Percentiles rank a stretch among this genome's conserved stretches.
Conservation (phyloP, 2,888 invertebrate species). For the Smittia aterrima region DNA sequence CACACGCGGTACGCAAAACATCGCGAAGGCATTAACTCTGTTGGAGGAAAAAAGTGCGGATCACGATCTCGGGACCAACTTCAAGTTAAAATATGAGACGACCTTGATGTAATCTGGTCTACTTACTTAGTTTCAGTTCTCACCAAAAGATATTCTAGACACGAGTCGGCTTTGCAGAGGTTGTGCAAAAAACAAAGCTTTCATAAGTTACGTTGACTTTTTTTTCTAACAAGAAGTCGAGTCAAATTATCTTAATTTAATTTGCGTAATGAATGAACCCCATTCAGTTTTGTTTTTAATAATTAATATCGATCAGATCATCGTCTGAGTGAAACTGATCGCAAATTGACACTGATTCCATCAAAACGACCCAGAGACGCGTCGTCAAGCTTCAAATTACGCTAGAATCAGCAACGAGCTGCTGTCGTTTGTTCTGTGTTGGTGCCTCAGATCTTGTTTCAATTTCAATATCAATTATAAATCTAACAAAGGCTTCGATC, state of each 20-base stretch:
- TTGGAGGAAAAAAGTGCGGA: background rate
- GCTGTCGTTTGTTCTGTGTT: background rate
- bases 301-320: background rate
- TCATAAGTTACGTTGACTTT: too few species aligned
- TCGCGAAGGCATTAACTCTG: background rate
- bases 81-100: background rate
- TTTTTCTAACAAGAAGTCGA: too few species aligned
- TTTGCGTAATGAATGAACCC: too few species aligned
- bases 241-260: too few species aligned
- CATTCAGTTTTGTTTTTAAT: too few species aligned
- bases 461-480: constrained; percentile 24
- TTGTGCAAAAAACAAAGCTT: too few species aligned
- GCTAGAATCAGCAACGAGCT: background rate
- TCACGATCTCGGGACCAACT: too few species aligned
- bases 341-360: background rate
- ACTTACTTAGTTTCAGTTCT: background rate
- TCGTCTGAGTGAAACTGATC: background rate
- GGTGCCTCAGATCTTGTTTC: constrained; percentile 34
- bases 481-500: constrained; percentile 6
- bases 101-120: constrained; percentile 11
- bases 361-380: background rate
- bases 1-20: background rate
- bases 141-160: too few species aligned
- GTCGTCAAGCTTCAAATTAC: too few species aligned
- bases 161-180: too few species aligned